These are phyloP conservation scores for Tribolium freemani DNA, from an alignment of 2,888 invertebrate species.

Conservation along the genomic window DNA sequence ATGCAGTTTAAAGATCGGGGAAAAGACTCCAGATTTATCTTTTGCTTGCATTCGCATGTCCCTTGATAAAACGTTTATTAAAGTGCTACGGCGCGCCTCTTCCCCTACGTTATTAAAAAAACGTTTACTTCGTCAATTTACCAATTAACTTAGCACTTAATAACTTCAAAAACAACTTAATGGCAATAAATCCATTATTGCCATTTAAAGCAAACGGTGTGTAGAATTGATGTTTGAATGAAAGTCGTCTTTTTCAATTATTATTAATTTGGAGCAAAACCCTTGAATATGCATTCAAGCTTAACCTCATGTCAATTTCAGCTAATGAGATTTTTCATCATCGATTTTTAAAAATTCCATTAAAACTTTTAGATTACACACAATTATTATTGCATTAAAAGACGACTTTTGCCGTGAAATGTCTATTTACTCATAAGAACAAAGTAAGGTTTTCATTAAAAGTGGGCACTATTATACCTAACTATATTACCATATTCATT, in stretches of 20 bases:
- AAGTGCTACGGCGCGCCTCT: not conserved
- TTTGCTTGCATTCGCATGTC: not conserved
- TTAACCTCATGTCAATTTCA: conserved; percentile 22
- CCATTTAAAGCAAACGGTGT: not conserved
- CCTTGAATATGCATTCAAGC: conserved; percentile 6
- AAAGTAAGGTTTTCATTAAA: not conserved
- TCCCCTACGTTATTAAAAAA: not conserved
- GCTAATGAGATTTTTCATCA: conserved; percentile 23
- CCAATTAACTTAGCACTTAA: conserved; percentile 8
- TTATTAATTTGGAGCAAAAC: conserved; percentile 9
- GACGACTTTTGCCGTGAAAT: not conserved
- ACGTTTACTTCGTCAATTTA: not conserved
- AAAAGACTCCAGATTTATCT: not conserved
- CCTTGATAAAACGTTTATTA: not conserved
- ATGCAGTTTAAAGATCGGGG: too few relatives aligned
- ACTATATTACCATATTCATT: not conserved
- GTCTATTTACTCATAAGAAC: not conserved
- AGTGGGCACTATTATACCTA: not conserved
- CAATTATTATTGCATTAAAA: conserved; percentile 6
- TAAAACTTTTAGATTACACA: conserved; percentile 26
- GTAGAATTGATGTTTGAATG: conserved; percentile 6
- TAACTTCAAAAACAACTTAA: conserved; percentile 9
- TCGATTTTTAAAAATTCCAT: conserved; percentile 21
- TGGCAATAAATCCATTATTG: conserved; percentile 16
- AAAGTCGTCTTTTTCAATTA: conserved; percentile 8